Conservation (phyloP, 2,888 invertebrate genomes). For the Esperia sulphurella region DNA sequence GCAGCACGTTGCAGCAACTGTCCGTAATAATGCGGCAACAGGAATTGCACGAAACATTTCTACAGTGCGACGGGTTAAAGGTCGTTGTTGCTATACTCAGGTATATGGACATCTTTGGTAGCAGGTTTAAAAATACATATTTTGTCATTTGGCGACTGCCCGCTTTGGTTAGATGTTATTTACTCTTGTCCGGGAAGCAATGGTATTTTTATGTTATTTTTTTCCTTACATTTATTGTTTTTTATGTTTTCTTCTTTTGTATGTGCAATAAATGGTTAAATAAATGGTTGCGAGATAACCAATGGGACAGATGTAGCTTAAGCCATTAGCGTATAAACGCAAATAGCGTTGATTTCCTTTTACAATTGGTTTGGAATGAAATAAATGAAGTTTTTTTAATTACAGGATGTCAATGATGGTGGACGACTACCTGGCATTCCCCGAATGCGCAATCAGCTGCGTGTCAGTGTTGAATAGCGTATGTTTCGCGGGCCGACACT, state of each 20-base stretch:
- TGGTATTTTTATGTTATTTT: too few species aligned
- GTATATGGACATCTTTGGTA: constrained; percentile 24
- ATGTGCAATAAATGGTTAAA: too few species aligned
- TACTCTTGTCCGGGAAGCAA: too few species aligned
- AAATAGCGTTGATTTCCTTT: too few species aligned
- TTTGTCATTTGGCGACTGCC: too few species aligned
- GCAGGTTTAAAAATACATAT: not conserved
- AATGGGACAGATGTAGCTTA: too few species aligned
- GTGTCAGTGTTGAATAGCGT: constrained; percentile 67
- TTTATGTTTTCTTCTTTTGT: too few species aligned
- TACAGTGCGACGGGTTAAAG: constrained; percentile 77
- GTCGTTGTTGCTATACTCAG: constrained; percentile 60
- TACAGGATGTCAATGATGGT: constrained; percentile 71
- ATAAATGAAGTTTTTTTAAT: constrained; percentile 1
- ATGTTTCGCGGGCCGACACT: constrained; percentile 52
- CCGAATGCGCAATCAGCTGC: constrained; percentile 77
- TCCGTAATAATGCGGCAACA: constrained; percentile 83
- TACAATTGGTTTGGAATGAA: not conserved
- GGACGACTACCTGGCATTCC: constrained; percentile 69
- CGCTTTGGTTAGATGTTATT: too few species aligned
- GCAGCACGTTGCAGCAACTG: constrained; percentile 83
- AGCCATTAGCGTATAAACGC: too few species aligned
- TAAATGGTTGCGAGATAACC: too few species aligned
- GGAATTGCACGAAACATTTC: constrained; percentile 79
- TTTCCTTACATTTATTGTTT: too few species aligned